These are phyloP conservation scores for Drosophila formosana DNA, from an alignment of 2,888 invertebrate genomes.

Conservation along the genomic window DNA sequence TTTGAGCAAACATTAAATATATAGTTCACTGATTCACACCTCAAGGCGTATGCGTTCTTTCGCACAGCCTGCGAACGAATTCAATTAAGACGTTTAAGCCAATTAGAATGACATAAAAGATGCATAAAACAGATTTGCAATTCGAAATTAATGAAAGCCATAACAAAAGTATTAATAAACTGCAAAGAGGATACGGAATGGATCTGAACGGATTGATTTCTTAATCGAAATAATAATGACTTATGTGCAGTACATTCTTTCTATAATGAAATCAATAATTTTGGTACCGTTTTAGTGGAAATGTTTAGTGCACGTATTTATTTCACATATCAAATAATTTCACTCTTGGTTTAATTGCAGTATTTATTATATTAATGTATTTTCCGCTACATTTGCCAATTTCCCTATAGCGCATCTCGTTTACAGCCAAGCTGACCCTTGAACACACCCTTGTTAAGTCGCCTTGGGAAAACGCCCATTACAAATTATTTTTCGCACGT, in stretches of 20 bases:
- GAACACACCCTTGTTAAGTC: constrained; percentile 23
- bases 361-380: not conserved
- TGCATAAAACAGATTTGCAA: not conserved
- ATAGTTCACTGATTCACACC: constrained; percentile 10
- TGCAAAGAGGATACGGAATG: not conserved
- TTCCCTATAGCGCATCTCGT: constrained; percentile 17
- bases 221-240: too few species aligned
- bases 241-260: too few species aligned
- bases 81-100: not conserved
- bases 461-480: constrained; percentile 38
- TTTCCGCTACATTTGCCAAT: not conserved
- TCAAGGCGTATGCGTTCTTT: constrained; percentile 8
- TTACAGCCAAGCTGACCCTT: constrained; percentile 13
- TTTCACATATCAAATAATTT: not conserved
- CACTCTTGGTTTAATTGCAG: too few species aligned
- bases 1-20: constrained; percentile 17
- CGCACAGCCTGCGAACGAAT: not conserved
- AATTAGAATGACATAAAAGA: not conserved
- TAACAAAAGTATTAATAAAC: not conserved
- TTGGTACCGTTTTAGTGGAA: too few species aligned
- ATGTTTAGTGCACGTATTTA: too few species aligned
- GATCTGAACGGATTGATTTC: not conserved
- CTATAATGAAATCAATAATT: too few species aligned
- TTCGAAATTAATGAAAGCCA: not conserved
- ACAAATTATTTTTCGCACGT: constrained; percentile 33